phyloP scores from a whole-genome alignment of 1,140 invertebrate species.

The Achatina immaculata region DNA sequence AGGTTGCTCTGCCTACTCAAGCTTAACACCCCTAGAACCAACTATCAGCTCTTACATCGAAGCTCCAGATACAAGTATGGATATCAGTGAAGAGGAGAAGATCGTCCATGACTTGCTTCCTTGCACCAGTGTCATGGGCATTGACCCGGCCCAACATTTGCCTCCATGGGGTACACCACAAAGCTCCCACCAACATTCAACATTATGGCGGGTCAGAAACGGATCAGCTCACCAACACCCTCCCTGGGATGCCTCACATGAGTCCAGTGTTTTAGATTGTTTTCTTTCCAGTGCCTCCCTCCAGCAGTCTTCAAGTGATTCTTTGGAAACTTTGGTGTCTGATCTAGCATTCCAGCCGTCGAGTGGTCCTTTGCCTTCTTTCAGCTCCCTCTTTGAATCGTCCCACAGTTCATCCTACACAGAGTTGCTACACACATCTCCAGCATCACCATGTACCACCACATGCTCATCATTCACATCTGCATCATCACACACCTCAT shows the following conservation, averaged over 20 bases:
- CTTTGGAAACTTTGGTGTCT: conserved; percentile 20
- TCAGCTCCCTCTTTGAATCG: conserved; percentile 32
- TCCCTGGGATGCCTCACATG: not conserved
- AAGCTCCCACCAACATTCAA: not conserved
- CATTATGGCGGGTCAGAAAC: not conserved
- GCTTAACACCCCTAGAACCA: conserved; percentile 24
- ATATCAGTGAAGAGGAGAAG: conserved; percentile 29
- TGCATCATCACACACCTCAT: not conserved
- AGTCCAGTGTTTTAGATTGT: conserved; percentile 22
- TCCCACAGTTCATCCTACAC: conserved; percentile 17
- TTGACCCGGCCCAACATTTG: conserved; percentile 3
- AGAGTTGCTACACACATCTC: conserved; percentile 14
- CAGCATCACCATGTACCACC: not conserved
- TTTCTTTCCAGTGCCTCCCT: conserved; percentile 32
- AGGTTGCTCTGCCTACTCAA: not conserved
- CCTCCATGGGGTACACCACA: not conserved
- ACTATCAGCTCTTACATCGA: conserved; percentile 29
- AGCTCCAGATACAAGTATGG: not conserved
- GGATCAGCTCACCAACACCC: not conserved
- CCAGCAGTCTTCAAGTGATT: conserved; percentile 16
- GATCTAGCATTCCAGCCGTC: conserved; percentile 36
- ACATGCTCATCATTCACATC: not conserved
- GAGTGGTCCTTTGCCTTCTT: conserved; percentile 29
- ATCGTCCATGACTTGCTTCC: conserved; percentile 35
- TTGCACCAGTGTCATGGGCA: conserved; percentile 32